Evolutionary conservation across 2,797 vertebrate genomes (phyloP).

Genomic region (Echeneis naucrates): DNA sequence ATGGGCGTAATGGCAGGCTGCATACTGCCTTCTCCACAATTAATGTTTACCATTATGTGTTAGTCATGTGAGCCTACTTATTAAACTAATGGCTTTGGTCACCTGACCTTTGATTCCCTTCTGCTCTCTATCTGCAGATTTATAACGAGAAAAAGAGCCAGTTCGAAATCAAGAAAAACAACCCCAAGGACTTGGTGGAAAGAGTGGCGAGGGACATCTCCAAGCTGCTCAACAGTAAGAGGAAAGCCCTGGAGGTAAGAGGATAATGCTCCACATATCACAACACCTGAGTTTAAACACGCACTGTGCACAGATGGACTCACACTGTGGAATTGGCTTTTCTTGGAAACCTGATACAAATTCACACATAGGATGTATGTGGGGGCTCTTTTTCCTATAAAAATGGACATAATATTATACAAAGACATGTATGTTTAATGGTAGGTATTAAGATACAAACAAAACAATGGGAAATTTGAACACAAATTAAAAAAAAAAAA

Average conservation of each 20-base stretch:
- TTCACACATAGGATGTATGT: background rate
- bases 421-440: too few relatives aligned
- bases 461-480: background rate
- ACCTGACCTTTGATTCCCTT: conserved; percentile 45
- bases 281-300: conserved; percentile 29
- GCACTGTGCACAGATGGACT: background rate
- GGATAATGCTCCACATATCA: background rate
- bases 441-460: background rate
- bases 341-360: too few relatives aligned
- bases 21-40: conserved; percentile 45
- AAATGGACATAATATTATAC: too few relatives aligned
- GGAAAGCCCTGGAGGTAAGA: conserved; percentile 96
- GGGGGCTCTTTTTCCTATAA: too few relatives aligned
- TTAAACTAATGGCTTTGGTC: conserved; percentile 51
- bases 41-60: conserved; percentile 59
- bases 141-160: conserved; percentile 96
- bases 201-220: conserved; percentile 95
- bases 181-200: conserved; percentile 94
- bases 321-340: too few relatives aligned
- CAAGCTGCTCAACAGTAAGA: conserved; percentile 95
- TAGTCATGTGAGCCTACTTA: conserved; percentile 53
- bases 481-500: background rate
- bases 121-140: conserved; percentile 86
- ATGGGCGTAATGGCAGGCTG: conserved; percentile 51
- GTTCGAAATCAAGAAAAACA: conserved; percentile 95